phyloP scores from a whole-genome alignment of 2,888 invertebrate genomes.

The Aleiodes leptofemur region DNA sequence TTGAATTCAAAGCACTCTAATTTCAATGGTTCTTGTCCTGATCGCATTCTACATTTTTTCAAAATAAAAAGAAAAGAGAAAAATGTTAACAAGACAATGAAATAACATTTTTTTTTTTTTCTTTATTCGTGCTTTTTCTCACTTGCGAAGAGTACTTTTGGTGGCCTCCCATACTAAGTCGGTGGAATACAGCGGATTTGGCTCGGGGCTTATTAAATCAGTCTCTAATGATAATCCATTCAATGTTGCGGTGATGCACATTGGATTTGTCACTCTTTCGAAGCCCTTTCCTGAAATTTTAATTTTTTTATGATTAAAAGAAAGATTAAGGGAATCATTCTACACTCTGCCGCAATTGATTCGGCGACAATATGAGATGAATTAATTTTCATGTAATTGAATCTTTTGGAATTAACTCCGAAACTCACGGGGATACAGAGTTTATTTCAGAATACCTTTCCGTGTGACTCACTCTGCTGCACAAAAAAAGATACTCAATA shows the following conservation, averaged over 20 bases:
- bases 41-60: constrained; percentile 79
- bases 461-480: too few species aligned
- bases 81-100: neutral
- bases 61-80: neutral
- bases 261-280: constrained; percentile 77
- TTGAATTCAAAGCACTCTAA: constrained; percentile 81
- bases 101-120: neutral
- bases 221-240: constrained; percentile 83
- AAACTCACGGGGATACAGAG: too few species aligned
- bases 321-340: constrained; percentile 15
- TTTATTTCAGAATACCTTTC: too few species aligned
- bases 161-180: constrained; percentile 89
- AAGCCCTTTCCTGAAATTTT: constrained; percentile 78
- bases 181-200: constrained; percentile 81
- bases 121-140: constrained; percentile 49
- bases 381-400: too few species aligned
- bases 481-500: neutral
- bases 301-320: constrained; percentile 40
- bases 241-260: constrained; percentile 79
- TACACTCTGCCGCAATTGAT: too few species aligned
- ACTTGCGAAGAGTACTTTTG: constrained; percentile 83
- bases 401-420: too few species aligned
- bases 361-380: too few species aligned
- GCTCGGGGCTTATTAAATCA: constrained; percentile 79
- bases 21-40: constrained; percentile 84